Conservation (phyloP, 2,888 invertebrate species). For the Cordylochernes scorpioides region DNA sequence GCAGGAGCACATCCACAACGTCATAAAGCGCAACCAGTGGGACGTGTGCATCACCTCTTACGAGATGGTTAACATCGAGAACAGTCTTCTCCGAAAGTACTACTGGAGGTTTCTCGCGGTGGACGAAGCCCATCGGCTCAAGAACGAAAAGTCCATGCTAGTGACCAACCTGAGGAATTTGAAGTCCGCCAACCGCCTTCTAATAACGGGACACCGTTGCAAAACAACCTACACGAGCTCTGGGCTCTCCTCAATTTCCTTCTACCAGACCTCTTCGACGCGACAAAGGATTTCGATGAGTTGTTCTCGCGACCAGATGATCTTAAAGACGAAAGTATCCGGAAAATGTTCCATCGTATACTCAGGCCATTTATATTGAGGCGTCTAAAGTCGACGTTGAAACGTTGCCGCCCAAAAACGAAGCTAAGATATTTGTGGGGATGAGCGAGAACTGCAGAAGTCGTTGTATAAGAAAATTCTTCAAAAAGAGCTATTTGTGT, state of each 20-base stretch:
- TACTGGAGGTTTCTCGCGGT: slow-evolving; percentile 99
- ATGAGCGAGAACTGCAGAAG: slow-evolving; percentile 97
- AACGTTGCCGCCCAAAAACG: slow-evolving; percentile 81
- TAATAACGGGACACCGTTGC: slow-evolving; percentile 92
- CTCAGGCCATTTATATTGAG: slow-evolving; percentile 78
- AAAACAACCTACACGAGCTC: slow-evolving; percentile 91
- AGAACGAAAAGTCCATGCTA: slow-evolving; percentile 89
- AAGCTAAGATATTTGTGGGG: slow-evolving; percentile 75
- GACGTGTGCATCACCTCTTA: slow-evolving; percentile 95
- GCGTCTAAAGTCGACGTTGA: slow-evolving; percentile 86
- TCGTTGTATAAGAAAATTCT: slow-evolving; percentile 91
- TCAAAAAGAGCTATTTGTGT: slow-evolving; percentile 95
- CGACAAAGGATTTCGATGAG: slow-evolving; percentile 47
- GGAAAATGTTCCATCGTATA: slow-evolving; percentile 64
- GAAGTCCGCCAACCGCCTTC: slow-evolving; percentile 74
- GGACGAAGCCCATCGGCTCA: slow-evolving; percentile 95
- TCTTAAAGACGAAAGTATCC: slow-evolving; percentile 62
- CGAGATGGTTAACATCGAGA: slow-evolving; percentile 92
- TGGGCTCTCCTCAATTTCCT: slow-evolving; percentile 94
- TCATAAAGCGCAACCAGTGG: slow-evolving; percentile 77
- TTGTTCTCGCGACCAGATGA: slow-evolving; percentile 27
- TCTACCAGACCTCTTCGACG: slow-evolving; percentile 89
- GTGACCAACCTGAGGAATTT: slow-evolving; percentile 88
- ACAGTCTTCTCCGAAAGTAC: slow-evolving; percentile 86
- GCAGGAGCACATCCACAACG: slow-evolving; percentile 55